phyloP scores from a whole-genome alignment of 2,113 vertebrate species.

The Callopanchax toddi region DNA sequence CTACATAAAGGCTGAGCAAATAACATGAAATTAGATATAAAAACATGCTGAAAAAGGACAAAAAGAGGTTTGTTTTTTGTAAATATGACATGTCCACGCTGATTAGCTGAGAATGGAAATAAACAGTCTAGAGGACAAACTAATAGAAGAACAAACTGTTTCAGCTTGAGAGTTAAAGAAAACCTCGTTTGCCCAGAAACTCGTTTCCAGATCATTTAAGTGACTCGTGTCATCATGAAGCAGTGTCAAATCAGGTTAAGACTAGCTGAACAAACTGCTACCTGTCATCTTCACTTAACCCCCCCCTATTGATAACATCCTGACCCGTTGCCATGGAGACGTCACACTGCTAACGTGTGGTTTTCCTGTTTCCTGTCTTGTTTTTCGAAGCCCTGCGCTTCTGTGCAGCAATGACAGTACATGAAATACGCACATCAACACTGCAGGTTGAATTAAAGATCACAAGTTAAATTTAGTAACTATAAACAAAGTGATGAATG shows the following conservation, averaged over 20 bases:
- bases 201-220: neutral
- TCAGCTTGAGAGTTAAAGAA: neutral
- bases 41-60: no score
- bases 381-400: slow-evolving; percentile 37
- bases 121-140: no score
- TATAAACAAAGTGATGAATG: neutral
- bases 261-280: slow-evolving; percentile 29
- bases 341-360: slow-evolving; percentile 71
- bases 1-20: neutral
- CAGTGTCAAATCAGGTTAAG: neutral
- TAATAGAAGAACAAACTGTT: neutral
- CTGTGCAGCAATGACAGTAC: slow-evolving; percentile 43
- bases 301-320: slow-evolving; percentile 67
- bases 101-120: neutral
- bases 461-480: neutral
- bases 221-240: neutral
- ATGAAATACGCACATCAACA: slow-evolving; percentile 19
- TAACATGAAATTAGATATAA: neutral
- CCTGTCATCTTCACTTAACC: slow-evolving; percentile 38
- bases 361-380: slow-evolving; percentile 84
- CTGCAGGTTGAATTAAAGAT: slow-evolving; percentile 12
- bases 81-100: neutral
- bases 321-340: slow-evolving; percentile 75
- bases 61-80: neutral
- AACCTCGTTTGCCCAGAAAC: neutral